Base-by-base conservation (phyloP, 2,797 vertebrate species). In the Hypotaenidia okinawae region DNA sequence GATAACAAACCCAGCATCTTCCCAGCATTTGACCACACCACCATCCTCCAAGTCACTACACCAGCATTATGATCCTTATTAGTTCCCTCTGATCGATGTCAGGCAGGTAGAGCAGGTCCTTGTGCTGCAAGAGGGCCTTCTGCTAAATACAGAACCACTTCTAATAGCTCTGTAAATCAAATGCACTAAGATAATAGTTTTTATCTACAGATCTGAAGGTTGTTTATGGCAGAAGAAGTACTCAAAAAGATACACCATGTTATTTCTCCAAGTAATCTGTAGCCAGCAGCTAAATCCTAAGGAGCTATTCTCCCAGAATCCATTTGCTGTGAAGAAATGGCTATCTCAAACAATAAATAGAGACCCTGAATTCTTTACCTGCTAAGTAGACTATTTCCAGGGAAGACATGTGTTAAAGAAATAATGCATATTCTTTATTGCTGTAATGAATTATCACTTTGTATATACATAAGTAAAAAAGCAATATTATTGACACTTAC, bases 141-240 rank as follows among this genome's bases (percentile, higher is more conserved):
- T 89, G 16, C 86, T 92, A 91, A 73, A 81, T 81, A 57, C 33
- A 70, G 49, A 88, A 63, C n/a, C 35, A 43, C 28, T 95, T 87
- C 92, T 93, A 97, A 95, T 85, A 80, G 61, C 35, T 89, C 79
- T 84, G 59, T 90, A 96, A 94, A 94, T 95, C 81, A 94, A 92
- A 93, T 33, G 28, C 47, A 37, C 13, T 21, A 87, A 96, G 84
- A 75, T 96, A 96, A 96, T 74, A 91, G 88, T 52, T 94, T 92
- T 88, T 79, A 68, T 94, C 90, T 93, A 51, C 75, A 73, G 58
- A 94, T 80, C 66, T 75, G 75, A 91, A 73, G 23, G 74, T 91
- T 93, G 37, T 90, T 97, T 95, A 93, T 58, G 73, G 89, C 63
- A 93, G 47, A 58, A n/a, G 49, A 76, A 90, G 22, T 55, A 86